Conservation (phyloP, 2,888 invertebrate genomes). For the Salticus scenicus region DNA sequence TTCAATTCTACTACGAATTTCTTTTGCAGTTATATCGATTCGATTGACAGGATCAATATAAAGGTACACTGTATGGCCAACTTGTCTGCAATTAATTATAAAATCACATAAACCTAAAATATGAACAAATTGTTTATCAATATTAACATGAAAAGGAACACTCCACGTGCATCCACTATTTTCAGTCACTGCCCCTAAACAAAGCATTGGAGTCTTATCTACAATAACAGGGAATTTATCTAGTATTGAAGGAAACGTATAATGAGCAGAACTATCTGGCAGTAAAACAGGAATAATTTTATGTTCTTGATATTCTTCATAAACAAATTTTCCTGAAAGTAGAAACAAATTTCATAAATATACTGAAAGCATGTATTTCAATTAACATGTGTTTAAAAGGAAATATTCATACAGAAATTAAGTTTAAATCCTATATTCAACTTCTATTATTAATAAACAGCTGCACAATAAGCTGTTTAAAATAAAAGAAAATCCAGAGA, state of each 20-base stretch:
- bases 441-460: too few relatives aligned
- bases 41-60: constrained; percentile 79
- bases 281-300: constrained; percentile 76
- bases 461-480: too few relatives aligned
- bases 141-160: constrained; percentile 73
- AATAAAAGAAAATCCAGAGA: too few relatives aligned
- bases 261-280: constrained; percentile 80
- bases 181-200: constrained; percentile 28
- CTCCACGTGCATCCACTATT: constrained; percentile 73
- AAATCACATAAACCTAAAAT: constrained; percentile 76
- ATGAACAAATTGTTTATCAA: constrained; percentile 75
- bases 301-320: constrained; percentile 75
- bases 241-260: constrained; percentile 83
- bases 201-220: constrained; percentile 38
- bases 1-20: constrained; percentile 83
- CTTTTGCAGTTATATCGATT: constrained; percentile 87
- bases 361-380: too few relatives aligned
- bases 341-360: too few relatives aligned
- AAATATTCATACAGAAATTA: too few relatives aligned
- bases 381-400: too few relatives aligned
- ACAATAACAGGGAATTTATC: constrained; percentile 81
- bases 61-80: constrained; percentile 76
- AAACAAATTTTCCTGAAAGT: constrained; percentile 72
- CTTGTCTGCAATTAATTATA: constrained; percentile 76
- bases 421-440: too few relatives aligned